Evolutionary conservation across 2,113 vertebrate species (phyloP), one percentile per base, ranked within the genome.

Genomic region (Camarhynchus parvulus): DNA sequence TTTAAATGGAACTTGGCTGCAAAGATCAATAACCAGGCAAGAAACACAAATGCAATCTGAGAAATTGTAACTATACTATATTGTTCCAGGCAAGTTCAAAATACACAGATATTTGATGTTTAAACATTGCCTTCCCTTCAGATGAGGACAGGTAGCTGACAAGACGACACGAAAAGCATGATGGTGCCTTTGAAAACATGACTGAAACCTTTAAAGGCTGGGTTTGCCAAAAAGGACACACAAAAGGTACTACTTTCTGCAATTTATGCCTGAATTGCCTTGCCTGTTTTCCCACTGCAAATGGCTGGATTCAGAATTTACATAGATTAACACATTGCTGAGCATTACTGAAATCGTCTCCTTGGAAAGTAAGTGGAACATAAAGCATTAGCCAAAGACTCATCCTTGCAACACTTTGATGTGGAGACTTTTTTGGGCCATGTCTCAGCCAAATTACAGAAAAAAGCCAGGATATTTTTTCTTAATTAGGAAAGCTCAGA

Each of bases 1-100:
- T 98, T 73, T 64, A 73, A 33, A 75, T 87, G 95, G 97, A 97
- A 98, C 67, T 83, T 97, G 41, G 78, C 93, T 53, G 95, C 94
- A 66, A 96, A 96, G 83, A 96, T 97, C 89, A 96, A 95, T 66
- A 97, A 97, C 83, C 94, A 92, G 61, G 72, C 39, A 55, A 96
- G 96, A 90, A 97, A 27, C 35, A 75, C 33, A 76, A 96, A 97
- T 31, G 95, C 96, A 76, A 97, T 97, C 28, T 72, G 90, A 66
- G 94, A 98, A 80, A 81, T 96, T 84, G 66, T 97, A 50, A 74
- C 94, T n/a, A 73, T 95, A 90, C 77, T 92, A 31, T 97, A 88
- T 62, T 93, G 76, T 89, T 89, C 74, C 15, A 96, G 96, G 97
- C 97, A 84, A 35, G 25, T 77, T 58, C n/a, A 74, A 83, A 68